Base-by-base conservation (phyloP, 2,113 vertebrate species). In the Cryptomyrus ogoouensis region DNA sequence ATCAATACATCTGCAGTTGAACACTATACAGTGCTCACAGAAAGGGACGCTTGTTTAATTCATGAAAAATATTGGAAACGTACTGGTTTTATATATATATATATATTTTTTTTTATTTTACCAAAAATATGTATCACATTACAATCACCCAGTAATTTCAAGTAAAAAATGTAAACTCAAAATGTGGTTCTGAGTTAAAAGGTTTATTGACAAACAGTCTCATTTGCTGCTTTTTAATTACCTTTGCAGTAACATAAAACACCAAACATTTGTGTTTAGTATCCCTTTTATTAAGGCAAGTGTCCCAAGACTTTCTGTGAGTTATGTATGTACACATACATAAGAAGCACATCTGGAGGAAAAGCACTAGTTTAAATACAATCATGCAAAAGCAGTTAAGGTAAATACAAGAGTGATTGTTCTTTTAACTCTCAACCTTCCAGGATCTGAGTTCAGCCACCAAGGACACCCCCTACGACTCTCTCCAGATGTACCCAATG, bases 391-490 rank as follows among this genome's bases (percentile, higher is more conserved):
- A 19, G 74, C 15, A 42, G 5, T 77, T 77, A 77, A 39, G 70
- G 70, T 39, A 7, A 31, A 39, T 13, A 35, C n/a, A 74, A 35
- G 6, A 74, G 3, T 74, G 66, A 15, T 13, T 74, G 13, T 77
- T 17, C 4, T 77, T 77, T 77, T 77, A 77, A 77, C 35, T 39
- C 27, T 39, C 70, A 42, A 39, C 27, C 88, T 88, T 5, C 52
- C 91, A 99, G 98, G 98, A 95, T 27, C 96, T 99, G 93, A 98
- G 96, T 27, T 0, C 94, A 0, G 96, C 95, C 0, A 96, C 96
- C 89, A 98, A 97, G 94, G 98, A 99, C 92, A 98, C 97, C 5
- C 83, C 17, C 1, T 99, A 99, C 0, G 96, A 98, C 1, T 92
- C 95, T 0, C 97, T 99, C 84, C 96, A 97, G 89, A 97, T 98